Percentiles rank a stretch among this genome's conserved stretches.
Conservation (phyloP, 64 coral and sea anemone genomes). For the Catalaphyllia jardinei region DNA sequence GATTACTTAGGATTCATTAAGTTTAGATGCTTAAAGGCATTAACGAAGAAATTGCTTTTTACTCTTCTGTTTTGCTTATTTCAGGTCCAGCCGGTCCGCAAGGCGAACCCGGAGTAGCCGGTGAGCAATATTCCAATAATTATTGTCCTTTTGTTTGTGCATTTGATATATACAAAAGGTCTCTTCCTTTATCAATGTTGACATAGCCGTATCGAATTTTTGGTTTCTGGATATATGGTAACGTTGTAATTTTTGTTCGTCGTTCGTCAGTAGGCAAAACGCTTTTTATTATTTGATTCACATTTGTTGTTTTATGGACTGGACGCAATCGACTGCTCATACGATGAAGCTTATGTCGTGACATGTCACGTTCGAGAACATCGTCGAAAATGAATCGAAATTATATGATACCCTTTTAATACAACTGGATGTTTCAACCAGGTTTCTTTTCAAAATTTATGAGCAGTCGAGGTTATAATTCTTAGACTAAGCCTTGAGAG, state of each 20-base stretch:
- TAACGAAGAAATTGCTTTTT: too few species aligned
- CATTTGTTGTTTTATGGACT: too few species aligned
- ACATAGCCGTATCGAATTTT: too few species aligned
- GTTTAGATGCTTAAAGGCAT: too few species aligned
- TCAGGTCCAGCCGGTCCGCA: conserved; percentile 61
- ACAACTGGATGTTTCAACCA: neutral
- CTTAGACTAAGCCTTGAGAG: too few species aligned
- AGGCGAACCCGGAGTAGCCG: conserved; percentile 56
- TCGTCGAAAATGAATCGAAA: neutral
- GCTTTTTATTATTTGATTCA: too few species aligned
- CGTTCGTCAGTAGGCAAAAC: neutral
- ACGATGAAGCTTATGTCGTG: neutral
- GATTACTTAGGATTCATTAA: too few species aligned
- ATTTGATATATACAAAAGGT: neutral
- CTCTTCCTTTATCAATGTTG: neutral
- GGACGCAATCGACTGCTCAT: too few species aligned
- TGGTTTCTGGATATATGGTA: neutral
- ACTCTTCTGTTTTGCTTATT: neutral
- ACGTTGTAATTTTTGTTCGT: neutral
- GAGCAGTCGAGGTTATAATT: too few species aligned
- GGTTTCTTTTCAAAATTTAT: neutral
- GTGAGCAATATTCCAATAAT: conserved; percentile 39
- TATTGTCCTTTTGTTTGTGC: neutral
- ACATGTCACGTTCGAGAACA: neutral
- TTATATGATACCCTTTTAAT: neutral